phyloP scores from a whole-genome alignment of 2,113 vertebrate genomes.

The Tachuris rubrigastra region DNA sequence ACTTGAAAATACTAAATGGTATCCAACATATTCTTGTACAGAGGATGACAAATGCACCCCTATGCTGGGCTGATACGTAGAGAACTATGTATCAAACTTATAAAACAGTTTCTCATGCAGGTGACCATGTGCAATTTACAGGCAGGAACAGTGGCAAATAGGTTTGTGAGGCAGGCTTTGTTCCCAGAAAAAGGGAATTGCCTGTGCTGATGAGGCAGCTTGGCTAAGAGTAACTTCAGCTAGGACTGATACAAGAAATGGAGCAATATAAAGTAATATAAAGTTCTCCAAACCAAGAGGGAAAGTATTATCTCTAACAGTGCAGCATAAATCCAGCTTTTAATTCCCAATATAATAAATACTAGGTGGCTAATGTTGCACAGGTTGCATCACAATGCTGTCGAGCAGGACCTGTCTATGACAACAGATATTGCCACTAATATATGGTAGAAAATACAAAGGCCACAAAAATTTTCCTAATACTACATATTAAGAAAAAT shows the following conservation, averaged over 20 bases:
- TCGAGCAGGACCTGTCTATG: not conserved
- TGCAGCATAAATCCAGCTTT: not conserved
- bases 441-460: not conserved
- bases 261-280: not conserved
- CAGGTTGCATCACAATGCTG: not conserved
- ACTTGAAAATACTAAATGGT: not conserved
- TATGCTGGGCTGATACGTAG: rapidly evolving
- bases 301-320: not conserved
- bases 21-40: not conserved
- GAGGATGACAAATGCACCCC: not conserved
- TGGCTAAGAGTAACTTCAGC: not conserved
- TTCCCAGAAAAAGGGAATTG: not conserved
- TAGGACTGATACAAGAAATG: not conserved
- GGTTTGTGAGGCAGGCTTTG: not conserved
- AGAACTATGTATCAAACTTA: not conserved
- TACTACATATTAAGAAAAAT: not conserved
- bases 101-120: not conserved
- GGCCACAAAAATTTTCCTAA: not conserved
- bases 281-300: not conserved
- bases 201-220: not conserved
- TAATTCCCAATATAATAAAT: not conserved
- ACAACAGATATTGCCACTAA: not conserved
- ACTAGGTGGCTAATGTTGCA: not conserved
- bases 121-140: not conserved
- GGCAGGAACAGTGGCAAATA: not conserved